phyloP scores from a whole-genome alignment of 2,888 invertebrate genomes.

The Rhagonycha fulva region DNA sequence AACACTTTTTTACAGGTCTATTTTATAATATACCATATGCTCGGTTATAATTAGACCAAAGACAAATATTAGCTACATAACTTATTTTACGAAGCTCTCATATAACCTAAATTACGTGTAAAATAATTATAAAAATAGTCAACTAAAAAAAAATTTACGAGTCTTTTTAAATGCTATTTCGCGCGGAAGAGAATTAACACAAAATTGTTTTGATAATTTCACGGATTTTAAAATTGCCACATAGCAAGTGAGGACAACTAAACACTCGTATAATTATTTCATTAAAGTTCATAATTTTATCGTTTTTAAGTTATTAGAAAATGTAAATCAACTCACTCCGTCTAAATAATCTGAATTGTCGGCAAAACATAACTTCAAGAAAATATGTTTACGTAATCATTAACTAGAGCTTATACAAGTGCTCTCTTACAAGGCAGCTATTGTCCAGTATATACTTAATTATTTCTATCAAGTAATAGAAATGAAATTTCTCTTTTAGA shows the following conservation, averaged over 20 bases:
- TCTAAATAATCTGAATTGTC: no score
- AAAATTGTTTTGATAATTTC: neutral
- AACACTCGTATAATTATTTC: no score
- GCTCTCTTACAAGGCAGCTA: no score
- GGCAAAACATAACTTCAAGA: no score
- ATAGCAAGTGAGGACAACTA: neutral
- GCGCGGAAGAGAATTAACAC: neutral
- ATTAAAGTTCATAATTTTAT: no score
- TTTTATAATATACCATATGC: neutral
- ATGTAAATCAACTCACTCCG: no score
- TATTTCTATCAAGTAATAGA: no score
- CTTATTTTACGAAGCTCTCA: neutral
- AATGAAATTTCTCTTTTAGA: no score
- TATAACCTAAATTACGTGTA: neutral
- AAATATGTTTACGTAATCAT: no score
- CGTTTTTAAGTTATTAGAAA: no score
- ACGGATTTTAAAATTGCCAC: neutral
- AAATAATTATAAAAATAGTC: neutral
- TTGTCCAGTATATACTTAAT: no score
- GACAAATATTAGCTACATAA: neutral
- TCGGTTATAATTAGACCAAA: neutral
- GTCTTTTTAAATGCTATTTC: neutral
- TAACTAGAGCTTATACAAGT: no score
- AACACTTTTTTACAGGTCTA: neutral
- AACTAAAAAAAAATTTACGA: neutral